Base-by-base conservation (phyloP, 2,797 vertebrate genomes). In the Pantherophis vulpinus region DNA sequence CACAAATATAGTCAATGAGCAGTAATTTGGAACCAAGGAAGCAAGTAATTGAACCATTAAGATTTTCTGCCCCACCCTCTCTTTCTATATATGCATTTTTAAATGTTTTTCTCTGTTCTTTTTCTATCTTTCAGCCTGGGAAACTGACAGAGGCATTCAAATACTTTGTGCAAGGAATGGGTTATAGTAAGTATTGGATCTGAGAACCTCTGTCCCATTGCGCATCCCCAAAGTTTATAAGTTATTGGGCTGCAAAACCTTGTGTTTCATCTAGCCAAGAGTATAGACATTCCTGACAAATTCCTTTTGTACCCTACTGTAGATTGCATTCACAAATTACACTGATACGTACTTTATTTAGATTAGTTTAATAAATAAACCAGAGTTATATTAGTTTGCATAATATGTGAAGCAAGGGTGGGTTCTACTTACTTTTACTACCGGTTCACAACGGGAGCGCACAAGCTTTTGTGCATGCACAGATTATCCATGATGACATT, bases 131-230 rank as follows among this genome's bases (percentile, higher is more conserved):
- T 90, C 97, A 99, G 99, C 99, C 98, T 54, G 98, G 98, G 89
- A 99, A 99, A 97, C 97, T 99, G 97, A 98, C 99, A 0, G 98
- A 99, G 95, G 99, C 98, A 9, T 98, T 99, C 96, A 99, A 99
- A 95, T 99, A 99, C 95, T 99, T 99, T 96, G 97, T 99, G 93
- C 99, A 99, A 94, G 99, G 99, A 96, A 99, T 99, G 98, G 99
- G 99, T 96, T 99, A 99, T 97, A 99, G 99, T 99, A 97, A 98
- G 99, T 98, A 95, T n/a, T 74, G 86, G 89, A 47, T 89, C 58
- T 86, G 3, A 89, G 74, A 29, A 74, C 8, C 90, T 83, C 2
- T 54, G n/a, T 55, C 5, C 58, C 9, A 2, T 4, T 32, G 18
- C 37, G 10, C 16, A 29, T 2, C 13, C 42, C 20, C 56, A 29